phyloP scores from a whole-genome alignment of 2,113 vertebrate genomes.

The Austrofundulus limnaeus region DNA sequence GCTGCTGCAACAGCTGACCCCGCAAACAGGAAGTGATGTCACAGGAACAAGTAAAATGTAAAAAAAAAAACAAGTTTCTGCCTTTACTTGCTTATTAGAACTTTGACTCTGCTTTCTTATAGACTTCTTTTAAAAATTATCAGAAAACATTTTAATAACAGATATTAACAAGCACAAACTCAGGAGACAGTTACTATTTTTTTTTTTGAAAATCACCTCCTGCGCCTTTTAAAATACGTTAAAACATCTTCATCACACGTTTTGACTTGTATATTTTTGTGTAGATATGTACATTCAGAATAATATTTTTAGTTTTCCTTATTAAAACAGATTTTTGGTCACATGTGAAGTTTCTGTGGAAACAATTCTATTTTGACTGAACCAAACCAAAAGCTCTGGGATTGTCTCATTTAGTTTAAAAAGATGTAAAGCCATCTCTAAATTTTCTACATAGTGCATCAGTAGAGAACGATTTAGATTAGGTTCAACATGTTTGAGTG shows the following conservation, averaged over 20 bases:
- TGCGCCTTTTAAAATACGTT: conserved; percentile 53
- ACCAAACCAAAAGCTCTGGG: conserved; percentile 1
- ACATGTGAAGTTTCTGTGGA: conserved; percentile 6
- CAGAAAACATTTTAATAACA: background rate
- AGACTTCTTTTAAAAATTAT: background rate
- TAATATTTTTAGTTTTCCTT: conserved; percentile 27
- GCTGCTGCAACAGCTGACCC: conserved; percentile 82
- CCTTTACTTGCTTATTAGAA: too few relatives aligned
- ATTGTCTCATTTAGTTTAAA: conserved; percentile 8
- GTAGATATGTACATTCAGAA: conserved; percentile 32
- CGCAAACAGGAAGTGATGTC: background rate
- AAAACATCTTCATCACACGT: conserved; percentile 4
- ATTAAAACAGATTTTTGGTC: background rate
- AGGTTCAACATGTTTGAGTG: background rate
- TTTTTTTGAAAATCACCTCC: conserved; percentile 41
- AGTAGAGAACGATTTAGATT: background rate
- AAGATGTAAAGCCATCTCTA: background rate
- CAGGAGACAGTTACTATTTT: conserved; percentile 43
- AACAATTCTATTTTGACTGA: conserved; percentile 3
- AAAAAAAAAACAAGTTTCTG: background rate
- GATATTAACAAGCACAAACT: conserved; percentile 25
- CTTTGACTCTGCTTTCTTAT: conserved; percentile 7
- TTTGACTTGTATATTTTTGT: conserved; percentile 54
- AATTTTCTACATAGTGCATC: background rate
- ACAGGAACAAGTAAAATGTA: conserved; percentile 5